Percentiles rank a stretch among this genome's conserved stretches.
These are phyloP conservation scores for Eumaeus atala DNA, from an alignment of 1,140 invertebrate genomes.

Conservation along the genomic window DNA sequence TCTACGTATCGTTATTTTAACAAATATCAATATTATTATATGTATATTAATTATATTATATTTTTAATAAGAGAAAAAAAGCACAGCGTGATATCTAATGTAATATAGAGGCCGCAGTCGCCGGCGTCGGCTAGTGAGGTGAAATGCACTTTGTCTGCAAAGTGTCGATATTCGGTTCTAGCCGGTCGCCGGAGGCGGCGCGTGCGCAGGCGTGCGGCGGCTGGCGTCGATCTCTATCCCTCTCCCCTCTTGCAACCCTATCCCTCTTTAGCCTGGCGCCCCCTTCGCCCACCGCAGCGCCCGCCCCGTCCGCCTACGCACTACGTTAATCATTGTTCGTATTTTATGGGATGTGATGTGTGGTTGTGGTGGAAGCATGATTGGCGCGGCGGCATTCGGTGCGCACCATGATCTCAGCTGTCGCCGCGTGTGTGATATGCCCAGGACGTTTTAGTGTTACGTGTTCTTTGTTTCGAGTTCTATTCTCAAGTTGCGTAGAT, in stretches of 20 bases:
- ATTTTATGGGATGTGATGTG: slow-evolving; percentile 42
- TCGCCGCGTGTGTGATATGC: slow-evolving; percentile 61
- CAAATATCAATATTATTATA: slow-evolving; percentile 73
- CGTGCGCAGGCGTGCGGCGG: slow-evolving; percentile 34
- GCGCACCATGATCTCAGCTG: slow-evolving; percentile 62
- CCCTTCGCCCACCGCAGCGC: slow-evolving; percentile 39
- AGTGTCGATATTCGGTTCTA: slow-evolving; percentile 31
- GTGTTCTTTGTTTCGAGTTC: slow-evolving; percentile 69
- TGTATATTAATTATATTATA: slow-evolving; percentile 72
- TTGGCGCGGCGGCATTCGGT: slow-evolving; percentile 53
- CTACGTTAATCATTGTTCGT: slow-evolving; percentile 48
- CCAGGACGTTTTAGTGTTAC: slow-evolving; percentile 62
- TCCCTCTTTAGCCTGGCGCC: slow-evolving; percentile 23
- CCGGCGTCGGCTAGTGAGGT: slow-evolving; percentile 32
- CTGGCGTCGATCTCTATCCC: slow-evolving; percentile 29
- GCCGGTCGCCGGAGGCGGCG: slow-evolving; percentile 26
- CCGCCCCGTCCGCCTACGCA: slow-evolving; percentile 38
- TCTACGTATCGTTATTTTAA: slow-evolving; percentile 71
- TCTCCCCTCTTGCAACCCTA: slow-evolving; percentile 3
- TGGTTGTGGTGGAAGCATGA: slow-evolving; percentile 38
- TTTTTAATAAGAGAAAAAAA: slow-evolving; percentile 71
- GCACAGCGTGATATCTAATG: slow-evolving; percentile 72
- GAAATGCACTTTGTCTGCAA: slow-evolving; percentile 43
- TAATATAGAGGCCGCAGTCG: slow-evolving; percentile 48
- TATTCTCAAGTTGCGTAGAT: slow-evolving; percentile 68